Conservation (phyloP, 2,113 vertebrate species). For the Lucifuga dentata region DNA sequence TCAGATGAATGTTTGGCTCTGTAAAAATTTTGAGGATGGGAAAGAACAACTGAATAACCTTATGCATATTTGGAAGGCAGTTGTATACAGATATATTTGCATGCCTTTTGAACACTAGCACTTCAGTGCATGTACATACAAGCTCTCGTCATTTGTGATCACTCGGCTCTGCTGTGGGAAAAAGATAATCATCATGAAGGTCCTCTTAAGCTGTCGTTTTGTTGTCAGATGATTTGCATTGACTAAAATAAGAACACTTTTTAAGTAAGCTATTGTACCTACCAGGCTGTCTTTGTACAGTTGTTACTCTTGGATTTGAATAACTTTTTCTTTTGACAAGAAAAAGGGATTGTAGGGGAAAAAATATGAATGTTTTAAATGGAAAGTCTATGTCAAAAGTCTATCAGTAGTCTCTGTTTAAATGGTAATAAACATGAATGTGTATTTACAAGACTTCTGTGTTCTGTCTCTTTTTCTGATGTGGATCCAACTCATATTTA, state of each 20-base stretch:
- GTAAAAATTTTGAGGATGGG: constrained; percentile 63
- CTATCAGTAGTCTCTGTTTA: constrained; percentile 77
- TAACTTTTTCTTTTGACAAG: constrained; percentile 65
- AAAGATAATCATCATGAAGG: constrained; percentile 75
- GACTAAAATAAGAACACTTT: constrained; percentile 84
- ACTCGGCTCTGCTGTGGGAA: constrained; percentile 75
- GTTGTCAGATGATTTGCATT: constrained; percentile 86
- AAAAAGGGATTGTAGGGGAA: constrained; percentile 70
- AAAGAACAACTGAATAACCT: constrained; percentile 51
- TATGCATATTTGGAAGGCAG: constrained; percentile 82
- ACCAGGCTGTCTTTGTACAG: constrained; percentile 87
- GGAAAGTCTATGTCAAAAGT: constrained; percentile 78
- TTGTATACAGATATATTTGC: constrained; percentile 88
- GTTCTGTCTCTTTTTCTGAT: constrained; percentile 11
- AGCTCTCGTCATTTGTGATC: constrained; percentile 83
- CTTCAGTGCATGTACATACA: constrained; percentile 94
- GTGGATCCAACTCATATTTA: no score
- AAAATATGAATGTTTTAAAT: constrained; percentile 81
- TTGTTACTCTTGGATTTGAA: constrained; percentile 78
- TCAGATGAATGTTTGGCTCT: constrained; percentile 70
- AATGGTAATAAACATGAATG: constrained; percentile 85
- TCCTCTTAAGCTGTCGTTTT: constrained; percentile 84
- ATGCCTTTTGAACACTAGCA: constrained; percentile 91
- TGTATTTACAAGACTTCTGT: constrained; percentile 76
- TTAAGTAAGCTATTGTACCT: constrained; percentile 88